A percentile compares a stretch with the other conserved stretches of the same genome.
Conservation (phyloP, 2,113 vertebrate species). For the Benitochromis conjunctus region DNA sequence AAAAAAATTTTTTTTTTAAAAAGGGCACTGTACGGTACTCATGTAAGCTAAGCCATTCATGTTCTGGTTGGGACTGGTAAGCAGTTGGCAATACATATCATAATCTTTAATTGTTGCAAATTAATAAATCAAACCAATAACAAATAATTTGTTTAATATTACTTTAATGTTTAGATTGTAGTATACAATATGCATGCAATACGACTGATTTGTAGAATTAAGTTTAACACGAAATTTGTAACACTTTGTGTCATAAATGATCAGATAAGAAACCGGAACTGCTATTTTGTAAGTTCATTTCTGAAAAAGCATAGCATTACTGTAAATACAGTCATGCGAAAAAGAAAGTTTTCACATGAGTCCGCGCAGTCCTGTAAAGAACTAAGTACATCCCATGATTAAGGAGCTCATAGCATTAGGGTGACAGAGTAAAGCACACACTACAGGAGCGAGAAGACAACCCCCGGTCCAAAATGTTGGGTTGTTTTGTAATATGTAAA, state of each 20-base stretch:
- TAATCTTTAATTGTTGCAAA: not conserved
- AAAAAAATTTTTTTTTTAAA: not conserved
- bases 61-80: not conserved
- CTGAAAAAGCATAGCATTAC: not conserved
- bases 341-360: not conserved
- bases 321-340: not conserved
- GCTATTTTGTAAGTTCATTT: not conserved
- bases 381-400: no score
- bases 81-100: not conserved
- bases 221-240: not conserved
- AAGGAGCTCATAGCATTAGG: no score
- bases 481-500: no score
- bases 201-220: not conserved
- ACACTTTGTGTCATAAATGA: not conserved
- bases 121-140: not conserved
- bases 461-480: no score
- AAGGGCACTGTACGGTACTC: not conserved
- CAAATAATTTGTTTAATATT: not conserved
- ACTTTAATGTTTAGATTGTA: not conserved
- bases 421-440: no score
- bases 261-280: not conserved
- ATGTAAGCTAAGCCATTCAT: not conserved
- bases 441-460: no score
- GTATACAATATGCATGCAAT: not conserved
- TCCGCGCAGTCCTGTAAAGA: not conserved